Percentiles rank a stretch among this genome's conserved stretches.
Evolutionary conservation across 1,140 invertebrate species (phyloP).

Genomic region (Diachasma alloeum): DNA sequence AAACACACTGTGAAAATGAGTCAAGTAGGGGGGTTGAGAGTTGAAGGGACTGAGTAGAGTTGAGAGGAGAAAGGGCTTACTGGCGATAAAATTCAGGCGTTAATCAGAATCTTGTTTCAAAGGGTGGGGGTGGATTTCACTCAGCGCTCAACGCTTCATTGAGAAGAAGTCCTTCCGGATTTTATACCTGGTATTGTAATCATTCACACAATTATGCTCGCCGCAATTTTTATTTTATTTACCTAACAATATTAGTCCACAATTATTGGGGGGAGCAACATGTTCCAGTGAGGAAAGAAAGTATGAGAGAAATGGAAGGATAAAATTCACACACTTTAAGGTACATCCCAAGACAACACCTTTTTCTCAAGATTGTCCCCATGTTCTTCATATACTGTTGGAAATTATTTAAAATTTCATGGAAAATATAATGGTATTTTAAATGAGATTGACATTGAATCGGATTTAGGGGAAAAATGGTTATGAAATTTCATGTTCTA

Average conservation of each 20-base stretch:
- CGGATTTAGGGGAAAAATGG: no score
- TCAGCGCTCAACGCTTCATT: not conserved
- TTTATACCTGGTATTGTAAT: conserved; percentile 53
- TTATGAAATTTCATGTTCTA: no score
- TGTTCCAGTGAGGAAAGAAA: not conserved
- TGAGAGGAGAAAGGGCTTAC: not conserved
- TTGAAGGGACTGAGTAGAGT: not conserved
- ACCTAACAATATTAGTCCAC: not conserved
- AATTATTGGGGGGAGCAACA: not conserved
- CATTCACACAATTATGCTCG: conserved; percentile 59
- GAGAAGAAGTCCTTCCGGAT: not conserved
- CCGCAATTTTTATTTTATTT: conserved; percentile 1
- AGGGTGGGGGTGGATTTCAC: conserved; percentile 13
- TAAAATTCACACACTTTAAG: not conserved
- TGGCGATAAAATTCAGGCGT: conserved; percentile 56
- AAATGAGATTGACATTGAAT: no score
- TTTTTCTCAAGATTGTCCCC: no score
- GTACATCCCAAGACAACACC: no score
- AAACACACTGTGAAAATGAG: conserved; percentile 7
- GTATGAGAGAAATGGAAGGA: not conserved
- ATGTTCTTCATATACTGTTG: no score
- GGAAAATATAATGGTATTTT: no score
- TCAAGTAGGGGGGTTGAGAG: not conserved
- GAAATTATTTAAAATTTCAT: no score
- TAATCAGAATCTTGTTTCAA: conserved; percentile 61